Evolutionary conservation across 2,113 vertebrate species (phyloP).

Genomic region (Eubucco bourcierii): DNA sequence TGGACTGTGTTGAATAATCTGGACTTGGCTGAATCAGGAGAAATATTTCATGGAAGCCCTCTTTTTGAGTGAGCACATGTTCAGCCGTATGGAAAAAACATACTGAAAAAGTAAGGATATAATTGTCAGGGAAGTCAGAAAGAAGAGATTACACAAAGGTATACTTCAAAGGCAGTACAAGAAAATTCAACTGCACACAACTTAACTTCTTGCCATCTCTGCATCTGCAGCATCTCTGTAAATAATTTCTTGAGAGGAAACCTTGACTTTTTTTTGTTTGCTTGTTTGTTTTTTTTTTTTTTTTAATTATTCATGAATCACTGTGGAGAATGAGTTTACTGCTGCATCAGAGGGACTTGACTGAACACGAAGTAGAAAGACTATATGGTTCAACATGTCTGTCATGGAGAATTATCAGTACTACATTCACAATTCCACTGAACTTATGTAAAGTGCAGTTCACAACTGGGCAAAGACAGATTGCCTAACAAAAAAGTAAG

Average conservation of each 20-base stretch:
- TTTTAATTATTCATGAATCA: neutral
- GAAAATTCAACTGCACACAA: neutral
- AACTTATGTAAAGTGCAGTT: neutral
- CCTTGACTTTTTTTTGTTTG: neutral
- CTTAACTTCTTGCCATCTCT: slow-evolving; percentile 11
- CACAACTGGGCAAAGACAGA: neutral
- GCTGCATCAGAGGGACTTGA: neutral
- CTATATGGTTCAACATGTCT: neutral
- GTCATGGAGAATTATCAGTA: neutral
- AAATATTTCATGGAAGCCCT: neutral
- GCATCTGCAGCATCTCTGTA: neutral
- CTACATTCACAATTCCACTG: neutral
- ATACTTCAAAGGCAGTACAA: neutral
- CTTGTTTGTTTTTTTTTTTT: neutral
- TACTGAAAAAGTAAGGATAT: neutral
- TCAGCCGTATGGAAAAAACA: neutral
- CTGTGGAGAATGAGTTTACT: neutral
- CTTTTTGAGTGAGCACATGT: neutral
- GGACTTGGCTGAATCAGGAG: neutral
- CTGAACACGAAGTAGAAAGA: neutral
- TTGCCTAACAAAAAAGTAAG: neutral
- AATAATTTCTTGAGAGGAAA: neutral
- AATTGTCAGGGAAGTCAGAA: neutral
- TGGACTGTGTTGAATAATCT: neutral
- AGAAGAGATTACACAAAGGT: neutral